Evolutionary conservation across 2,797 vertebrate genomes (phyloP).

Genomic region (Monodelphis domestica): DNA sequence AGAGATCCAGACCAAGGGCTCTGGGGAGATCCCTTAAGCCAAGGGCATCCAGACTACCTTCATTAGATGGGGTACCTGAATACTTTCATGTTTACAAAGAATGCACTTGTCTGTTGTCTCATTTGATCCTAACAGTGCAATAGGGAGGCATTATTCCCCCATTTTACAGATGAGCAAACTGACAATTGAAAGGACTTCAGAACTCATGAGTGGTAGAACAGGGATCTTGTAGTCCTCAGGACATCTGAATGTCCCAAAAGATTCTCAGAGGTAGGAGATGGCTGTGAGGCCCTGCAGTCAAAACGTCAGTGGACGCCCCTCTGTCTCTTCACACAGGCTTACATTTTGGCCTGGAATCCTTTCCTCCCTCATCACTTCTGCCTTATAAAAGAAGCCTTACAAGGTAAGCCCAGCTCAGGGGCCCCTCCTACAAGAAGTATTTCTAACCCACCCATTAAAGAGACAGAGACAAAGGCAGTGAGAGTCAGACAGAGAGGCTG

Average conservation of each 20-base stretch:
- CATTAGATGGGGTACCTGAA: too few species aligned
- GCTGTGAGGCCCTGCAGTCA: background rate
- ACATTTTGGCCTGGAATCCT: too few species aligned
- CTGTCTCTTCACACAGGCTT: too few species aligned
- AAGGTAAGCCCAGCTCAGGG: background rate
- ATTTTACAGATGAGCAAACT: background rate
- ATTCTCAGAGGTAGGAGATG: background rate
- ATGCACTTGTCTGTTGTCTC: background rate
- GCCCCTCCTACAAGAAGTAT: background rate
- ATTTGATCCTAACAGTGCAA: too few species aligned
- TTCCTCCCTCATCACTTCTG: background rate
- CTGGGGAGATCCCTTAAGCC: background rate
- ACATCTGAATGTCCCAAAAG: background rate
- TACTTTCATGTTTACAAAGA: too few species aligned
- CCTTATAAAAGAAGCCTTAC: background rate
- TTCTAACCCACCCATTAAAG: too few species aligned
- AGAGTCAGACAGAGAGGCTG: too few species aligned
- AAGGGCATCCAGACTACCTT: background rate
- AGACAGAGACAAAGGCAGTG: fast-evolving
- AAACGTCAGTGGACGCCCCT: background rate
- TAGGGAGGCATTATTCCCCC: too few species aligned
- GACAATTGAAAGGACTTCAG: background rate
- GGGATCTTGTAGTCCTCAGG: too few species aligned
- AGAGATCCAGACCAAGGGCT: background rate
- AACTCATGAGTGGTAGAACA: background rate